Conservation (phyloP, 1,140 invertebrate genomes). For the Phocides pigmalion region DNA sequence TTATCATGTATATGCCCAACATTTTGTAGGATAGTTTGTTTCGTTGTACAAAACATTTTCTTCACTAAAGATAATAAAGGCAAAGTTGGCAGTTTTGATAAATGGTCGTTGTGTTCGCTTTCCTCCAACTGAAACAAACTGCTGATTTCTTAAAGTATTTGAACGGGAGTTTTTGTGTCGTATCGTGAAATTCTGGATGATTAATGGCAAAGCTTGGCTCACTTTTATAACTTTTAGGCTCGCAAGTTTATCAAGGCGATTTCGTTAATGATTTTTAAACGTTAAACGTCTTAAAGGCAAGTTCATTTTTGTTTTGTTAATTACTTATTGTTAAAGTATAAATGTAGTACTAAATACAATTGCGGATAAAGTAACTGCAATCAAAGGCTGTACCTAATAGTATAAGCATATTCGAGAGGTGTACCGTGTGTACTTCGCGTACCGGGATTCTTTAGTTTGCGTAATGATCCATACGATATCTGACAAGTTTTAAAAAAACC, state of each 20-base stretch:
- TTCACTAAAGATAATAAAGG: slow-evolving; percentile 16
- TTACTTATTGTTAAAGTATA: no score
- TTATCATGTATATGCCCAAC: neutral
- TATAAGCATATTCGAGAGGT: no score
- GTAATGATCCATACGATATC: no score
- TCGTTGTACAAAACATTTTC: neutral
- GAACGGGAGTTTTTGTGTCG: slow-evolving; percentile 14
- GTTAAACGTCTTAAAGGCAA: neutral
- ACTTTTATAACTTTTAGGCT: slow-evolving; percentile 17
- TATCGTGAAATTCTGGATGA: slow-evolving; percentile 21
- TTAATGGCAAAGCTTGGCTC: slow-evolving; percentile 4
- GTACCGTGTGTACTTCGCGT: no score
- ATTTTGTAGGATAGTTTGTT: neutral
- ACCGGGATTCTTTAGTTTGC: no score
- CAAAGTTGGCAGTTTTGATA: slow-evolving; percentile 38
- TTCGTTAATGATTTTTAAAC: slow-evolving; percentile 2
- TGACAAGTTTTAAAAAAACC: no score
- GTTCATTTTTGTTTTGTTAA: no score
- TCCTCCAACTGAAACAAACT: slow-evolving; percentile 39
- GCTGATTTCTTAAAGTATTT: slow-evolving; percentile 41
- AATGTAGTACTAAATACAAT: no score
- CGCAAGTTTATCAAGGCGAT: neutral
- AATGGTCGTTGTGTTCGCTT: slow-evolving; percentile 38
- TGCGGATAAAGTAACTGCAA: no score
- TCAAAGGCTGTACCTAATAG: no score